These are phyloP conservation scores for Esox lucius DNA, from an alignment of 2,797 vertebrate genomes.

Conservation along the genomic window DNA sequence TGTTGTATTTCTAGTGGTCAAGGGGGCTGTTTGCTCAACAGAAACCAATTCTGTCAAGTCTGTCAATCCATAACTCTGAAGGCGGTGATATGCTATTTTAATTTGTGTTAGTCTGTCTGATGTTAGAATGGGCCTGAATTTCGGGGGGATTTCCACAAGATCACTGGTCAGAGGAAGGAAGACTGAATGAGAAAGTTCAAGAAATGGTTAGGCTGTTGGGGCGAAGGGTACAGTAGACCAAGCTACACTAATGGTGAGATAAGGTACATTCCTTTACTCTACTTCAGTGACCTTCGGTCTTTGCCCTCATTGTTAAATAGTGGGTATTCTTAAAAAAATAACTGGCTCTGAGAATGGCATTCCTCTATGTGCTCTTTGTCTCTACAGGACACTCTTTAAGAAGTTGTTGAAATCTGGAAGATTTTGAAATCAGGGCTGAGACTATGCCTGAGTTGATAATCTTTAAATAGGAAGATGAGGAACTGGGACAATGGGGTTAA, in stretches of 20 bases:
- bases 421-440: neutral
- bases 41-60: neutral
- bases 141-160: neutral
- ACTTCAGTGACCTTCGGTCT: constrained; percentile 36
- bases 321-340: constrained; percentile 25
- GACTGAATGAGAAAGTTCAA: neutral
- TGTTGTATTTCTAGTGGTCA: neutral
- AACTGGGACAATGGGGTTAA: neutral
- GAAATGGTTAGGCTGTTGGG: neutral
- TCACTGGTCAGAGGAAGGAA: neutral
- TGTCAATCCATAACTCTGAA: neutral
- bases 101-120: neutral
- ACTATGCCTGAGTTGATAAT: neutral
- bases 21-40: neutral
- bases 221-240: no score
- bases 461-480: neutral
- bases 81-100: constrained; percentile 9
- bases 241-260: constrained; percentile 28
- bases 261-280: constrained; percentile 29
- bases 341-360: constrained; percentile 14
- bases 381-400: constrained; percentile 5
- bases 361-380: constrained; percentile 17
- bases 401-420: neutral
- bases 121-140: neutral
- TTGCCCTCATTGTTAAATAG: constrained; percentile 40